Evolutionary conservation across 2,113 vertebrate species (phyloP).

Genomic region (Atractosteus spatula): DNA sequence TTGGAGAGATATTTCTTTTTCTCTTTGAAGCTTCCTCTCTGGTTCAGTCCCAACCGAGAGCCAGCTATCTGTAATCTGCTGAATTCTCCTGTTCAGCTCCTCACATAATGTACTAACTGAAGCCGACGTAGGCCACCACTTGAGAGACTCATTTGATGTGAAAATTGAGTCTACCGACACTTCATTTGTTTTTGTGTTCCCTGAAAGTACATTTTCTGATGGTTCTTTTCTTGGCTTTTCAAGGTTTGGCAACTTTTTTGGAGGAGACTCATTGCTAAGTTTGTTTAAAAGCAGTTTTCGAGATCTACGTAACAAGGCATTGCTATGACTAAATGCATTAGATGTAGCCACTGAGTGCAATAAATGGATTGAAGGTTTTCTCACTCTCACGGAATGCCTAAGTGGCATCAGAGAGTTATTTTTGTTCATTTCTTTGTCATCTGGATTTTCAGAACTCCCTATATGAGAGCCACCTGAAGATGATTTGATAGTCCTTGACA

Average conservation of each 20-base stretch:
- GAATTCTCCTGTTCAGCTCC: conserved; percentile 81
- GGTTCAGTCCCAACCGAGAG: conserved; percentile 68
- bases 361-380: conserved; percentile 80
- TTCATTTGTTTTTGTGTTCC: conserved; percentile 41
- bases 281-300: conserved; percentile 80
- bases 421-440: conserved; percentile 28
- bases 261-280: conserved; percentile 59
- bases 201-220: conserved; percentile 45
- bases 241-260: conserved; percentile 52
- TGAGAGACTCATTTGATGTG: conserved; percentile 68
- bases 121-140: conserved; percentile 85
- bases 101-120: conserved; percentile 76
- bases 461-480: conserved; percentile 26
- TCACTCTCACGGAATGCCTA: conserved; percentile 79
- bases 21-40: conserved; percentile 47
- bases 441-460: conserved; percentile 8
- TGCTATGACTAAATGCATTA: conserved; percentile 76
- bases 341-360: conserved; percentile 80
- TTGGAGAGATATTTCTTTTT: conserved; percentile 46
- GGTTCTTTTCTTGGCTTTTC: conserved; percentile 53
- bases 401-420: conserved; percentile 50
- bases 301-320: conserved; percentile 76
- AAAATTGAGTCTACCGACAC: conserved; percentile 78
- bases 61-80: conserved; percentile 86
- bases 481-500: conserved; percentile 45